Percentiles rank a stretch among this genome's conserved stretches.
phyloP scores from a whole-genome alignment of 2,888 invertebrate species.

The Odontocolon sp. region DNA sequence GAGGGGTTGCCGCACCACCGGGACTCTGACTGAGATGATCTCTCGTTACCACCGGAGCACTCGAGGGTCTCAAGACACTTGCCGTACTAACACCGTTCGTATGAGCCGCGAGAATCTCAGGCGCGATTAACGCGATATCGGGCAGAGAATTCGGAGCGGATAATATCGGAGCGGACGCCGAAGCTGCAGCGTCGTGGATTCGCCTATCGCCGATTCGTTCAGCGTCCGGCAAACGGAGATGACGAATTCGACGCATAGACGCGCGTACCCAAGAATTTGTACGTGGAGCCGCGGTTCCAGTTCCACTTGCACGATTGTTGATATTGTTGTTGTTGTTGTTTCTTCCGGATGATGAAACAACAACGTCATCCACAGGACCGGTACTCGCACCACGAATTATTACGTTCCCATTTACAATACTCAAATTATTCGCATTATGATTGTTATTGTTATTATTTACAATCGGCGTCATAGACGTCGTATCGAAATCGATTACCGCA shows the following conservation, averaged over 20 bases:
- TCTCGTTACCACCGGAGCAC: slow-evolving; percentile 67
- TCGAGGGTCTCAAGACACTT: slow-evolving; percentile 71
- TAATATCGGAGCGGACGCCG: slow-evolving; percentile 30
- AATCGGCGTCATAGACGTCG: slow-evolving; percentile 13
- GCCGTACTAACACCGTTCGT: slow-evolving; percentile 71
- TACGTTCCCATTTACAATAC: slow-evolving; percentile 47
- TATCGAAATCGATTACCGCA: background rate
- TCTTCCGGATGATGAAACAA: slow-evolving; percentile 9
- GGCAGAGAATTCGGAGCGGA: slow-evolving; percentile 75
- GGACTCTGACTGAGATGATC: slow-evolving; percentile 31
- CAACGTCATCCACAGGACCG: slow-evolving; percentile 56
- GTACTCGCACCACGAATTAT: slow-evolving; percentile 55
- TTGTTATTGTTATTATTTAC: slow-evolving; percentile 10
- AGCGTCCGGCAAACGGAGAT: slow-evolving; percentile 81
- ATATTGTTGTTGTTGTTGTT: slow-evolving; percentile 37
- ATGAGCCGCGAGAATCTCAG: slow-evolving; percentile 77
- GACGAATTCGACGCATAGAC: slow-evolving; percentile 83
- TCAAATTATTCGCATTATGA: slow-evolving; percentile 6
- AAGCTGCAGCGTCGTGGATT: slow-evolving; percentile 50
- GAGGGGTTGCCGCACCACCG: slow-evolving; percentile 49
- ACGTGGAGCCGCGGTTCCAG: slow-evolving; percentile 64
- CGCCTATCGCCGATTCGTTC: slow-evolving; percentile 38
- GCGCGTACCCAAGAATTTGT: slow-evolving; percentile 82
- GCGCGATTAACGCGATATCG: slow-evolving; percentile 77
- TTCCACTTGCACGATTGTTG: slow-evolving; percentile 33